phyloP scores from a whole-genome alignment of 2,888 invertebrate genomes.

The Platycheirus albimanus region DNA sequence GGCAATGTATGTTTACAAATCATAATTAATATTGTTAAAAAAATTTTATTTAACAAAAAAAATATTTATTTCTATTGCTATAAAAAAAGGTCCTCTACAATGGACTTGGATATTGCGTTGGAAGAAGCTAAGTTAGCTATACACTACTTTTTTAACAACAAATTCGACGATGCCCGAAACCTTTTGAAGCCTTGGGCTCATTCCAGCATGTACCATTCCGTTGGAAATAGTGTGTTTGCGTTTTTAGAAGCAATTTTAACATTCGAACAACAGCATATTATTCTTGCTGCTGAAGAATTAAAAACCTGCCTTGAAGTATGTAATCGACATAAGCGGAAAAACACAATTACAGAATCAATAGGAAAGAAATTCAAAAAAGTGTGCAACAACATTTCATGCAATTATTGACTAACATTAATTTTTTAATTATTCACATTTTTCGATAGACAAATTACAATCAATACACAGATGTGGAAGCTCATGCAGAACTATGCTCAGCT shows the following conservation, averaged over 20 bases:
- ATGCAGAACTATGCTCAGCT: slow-evolving; percentile 97
- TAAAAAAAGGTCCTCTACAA: slow-evolving; percentile 58
- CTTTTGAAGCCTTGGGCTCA: slow-evolving; percentile 92
- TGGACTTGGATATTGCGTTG: slow-evolving; percentile 84
- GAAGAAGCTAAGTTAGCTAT: slow-evolving; percentile 91
- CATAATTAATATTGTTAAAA: no score
- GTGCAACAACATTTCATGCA: background rate
- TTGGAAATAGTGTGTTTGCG: slow-evolving; percentile 93
- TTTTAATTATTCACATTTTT: background rate
- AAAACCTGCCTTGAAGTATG: slow-evolving; percentile 92
- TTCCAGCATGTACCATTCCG: slow-evolving; percentile 94
- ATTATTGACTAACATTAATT: background rate
- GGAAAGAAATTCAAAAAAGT: slow-evolving; percentile 90
- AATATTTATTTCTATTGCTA: background rate
- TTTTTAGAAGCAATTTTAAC: slow-evolving; percentile 97
- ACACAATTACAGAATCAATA: slow-evolving; percentile 89
- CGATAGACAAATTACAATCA: slow-evolving; percentile 89
- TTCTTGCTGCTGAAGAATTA: slow-evolving; percentile 88
- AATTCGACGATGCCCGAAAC: slow-evolving; percentile 90
- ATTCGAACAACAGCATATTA: slow-evolving; percentile 92
- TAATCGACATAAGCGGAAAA: slow-evolving; percentile 83
- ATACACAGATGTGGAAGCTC: slow-evolving; percentile 92
- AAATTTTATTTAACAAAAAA: background rate
- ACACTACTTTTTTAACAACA: slow-evolving; percentile 96
- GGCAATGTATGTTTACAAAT: slow-evolving; percentile 60